These are phyloP conservation scores for Myotis davidii DNA, from an alignment of 2,113 vertebrate genomes.

Conservation along the genomic window DNA sequence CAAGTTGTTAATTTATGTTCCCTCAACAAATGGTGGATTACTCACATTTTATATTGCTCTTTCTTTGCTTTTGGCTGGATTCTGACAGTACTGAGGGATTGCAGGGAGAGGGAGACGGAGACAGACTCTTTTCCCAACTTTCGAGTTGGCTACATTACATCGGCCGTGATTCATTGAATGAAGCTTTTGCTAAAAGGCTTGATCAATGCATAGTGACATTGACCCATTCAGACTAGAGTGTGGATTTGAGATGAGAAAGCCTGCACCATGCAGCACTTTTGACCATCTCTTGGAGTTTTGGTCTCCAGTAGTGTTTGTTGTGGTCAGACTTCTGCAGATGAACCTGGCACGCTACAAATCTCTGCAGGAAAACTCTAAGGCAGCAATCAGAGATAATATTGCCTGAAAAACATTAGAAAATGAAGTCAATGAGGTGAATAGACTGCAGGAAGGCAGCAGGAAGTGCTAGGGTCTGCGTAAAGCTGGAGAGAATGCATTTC, in stretches of 20 bases:
- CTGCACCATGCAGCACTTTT: background rate
- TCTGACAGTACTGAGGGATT: background rate
- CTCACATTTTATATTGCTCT: slow-evolving; percentile 70
- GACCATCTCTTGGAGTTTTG: background rate
- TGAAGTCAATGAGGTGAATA: background rate
- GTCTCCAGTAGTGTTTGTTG: background rate
- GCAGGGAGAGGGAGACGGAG: background rate
- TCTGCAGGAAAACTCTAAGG: background rate
- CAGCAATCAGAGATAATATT: background rate
- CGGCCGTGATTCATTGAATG: slow-evolving; percentile 49
- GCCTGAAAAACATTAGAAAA: background rate
- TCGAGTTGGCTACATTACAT: background rate
- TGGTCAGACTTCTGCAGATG: background rate
- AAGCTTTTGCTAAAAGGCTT: slow-evolving; percentile 54
- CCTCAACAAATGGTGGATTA: slow-evolving; percentile 71
- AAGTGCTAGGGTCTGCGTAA: background rate
- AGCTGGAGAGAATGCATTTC: background rate
- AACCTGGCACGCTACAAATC: background rate
- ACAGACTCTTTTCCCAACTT: background rate
- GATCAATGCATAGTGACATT: slow-evolving; percentile 42
- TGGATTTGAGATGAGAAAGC: background rate
- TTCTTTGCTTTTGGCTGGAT: slow-evolving; percentile 61
- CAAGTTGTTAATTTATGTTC: slow-evolving; percentile 78
- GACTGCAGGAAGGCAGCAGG: background rate
- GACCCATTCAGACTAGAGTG: slow-evolving; percentile 1